Conservation (phyloP, 2,113 vertebrate species). For the Oryzias javanicus region DNA sequence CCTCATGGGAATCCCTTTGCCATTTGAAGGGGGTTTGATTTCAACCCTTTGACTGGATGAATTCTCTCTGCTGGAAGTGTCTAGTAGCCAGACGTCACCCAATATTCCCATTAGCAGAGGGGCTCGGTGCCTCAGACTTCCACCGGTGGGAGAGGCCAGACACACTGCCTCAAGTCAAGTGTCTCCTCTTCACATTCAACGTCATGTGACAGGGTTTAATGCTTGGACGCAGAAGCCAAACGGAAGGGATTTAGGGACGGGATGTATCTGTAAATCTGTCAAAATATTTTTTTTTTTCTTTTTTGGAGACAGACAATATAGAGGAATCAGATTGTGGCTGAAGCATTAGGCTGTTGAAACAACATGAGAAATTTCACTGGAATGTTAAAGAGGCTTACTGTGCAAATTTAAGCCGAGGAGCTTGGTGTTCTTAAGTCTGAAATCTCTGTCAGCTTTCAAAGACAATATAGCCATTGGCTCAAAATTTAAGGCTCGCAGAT, state of each 20-base stretch:
- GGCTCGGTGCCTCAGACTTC: slow-evolving; percentile 54
- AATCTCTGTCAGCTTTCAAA: slow-evolving; percentile 59
- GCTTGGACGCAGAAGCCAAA: slow-evolving; percentile 67
- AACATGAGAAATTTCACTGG: slow-evolving; percentile 61
- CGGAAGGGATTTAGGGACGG: slow-evolving; percentile 69
- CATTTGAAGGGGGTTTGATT: slow-evolving; percentile 57
- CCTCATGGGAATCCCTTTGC: slow-evolving; percentile 45
- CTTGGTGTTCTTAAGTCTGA: slow-evolving; percentile 48
- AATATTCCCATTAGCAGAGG: slow-evolving; percentile 66
- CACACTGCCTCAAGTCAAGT: slow-evolving; percentile 61
- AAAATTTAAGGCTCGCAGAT: slow-evolving; percentile 53
- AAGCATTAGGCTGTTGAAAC: slow-evolving; percentile 73
- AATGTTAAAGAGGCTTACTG: slow-evolving; percentile 72
- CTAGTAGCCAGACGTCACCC: slow-evolving; percentile 61
- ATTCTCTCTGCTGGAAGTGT: slow-evolving; percentile 46
- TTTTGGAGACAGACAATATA: slow-evolving; percentile 65
- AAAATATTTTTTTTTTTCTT: slow-evolving; percentile 68
- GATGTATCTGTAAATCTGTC: slow-evolving; percentile 76
- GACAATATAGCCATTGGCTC: slow-evolving; percentile 46
- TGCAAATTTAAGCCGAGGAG: slow-evolving; percentile 59
- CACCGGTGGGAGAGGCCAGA: slow-evolving; percentile 66
- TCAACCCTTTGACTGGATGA: slow-evolving; percentile 50
- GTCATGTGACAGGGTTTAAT: slow-evolving; percentile 74
- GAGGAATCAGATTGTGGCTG: slow-evolving; percentile 63
- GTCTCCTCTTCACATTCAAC: slow-evolving; percentile 62